These are phyloP conservation scores for Semnornis frantzii DNA, from an alignment of 2,113 vertebrate genomes.

Conservation along the genomic window DNA sequence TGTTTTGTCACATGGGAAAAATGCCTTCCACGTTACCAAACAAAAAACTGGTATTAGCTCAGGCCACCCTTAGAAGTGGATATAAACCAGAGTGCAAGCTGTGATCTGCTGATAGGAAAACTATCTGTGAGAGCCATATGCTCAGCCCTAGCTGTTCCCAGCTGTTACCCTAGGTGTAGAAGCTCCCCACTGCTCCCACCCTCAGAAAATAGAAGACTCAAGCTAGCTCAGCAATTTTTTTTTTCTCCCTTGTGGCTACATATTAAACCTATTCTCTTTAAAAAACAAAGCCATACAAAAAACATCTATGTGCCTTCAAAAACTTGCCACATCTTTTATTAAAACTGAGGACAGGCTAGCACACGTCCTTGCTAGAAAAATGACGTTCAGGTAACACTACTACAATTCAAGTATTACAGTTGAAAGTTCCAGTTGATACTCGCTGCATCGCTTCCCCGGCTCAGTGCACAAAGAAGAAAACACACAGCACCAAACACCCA, in stretches of 20 bases:
- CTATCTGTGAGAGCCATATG: background rate
- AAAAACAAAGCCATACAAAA: background rate
- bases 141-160: background rate
- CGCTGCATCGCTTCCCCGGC: background rate
- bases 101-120: background rate
- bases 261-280: background rate
- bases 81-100: background rate
- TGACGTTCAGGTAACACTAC: background rate
- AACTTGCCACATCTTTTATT: background rate
- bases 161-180: background rate
- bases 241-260: background rate
- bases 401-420: background rate
- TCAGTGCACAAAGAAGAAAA: background rate
- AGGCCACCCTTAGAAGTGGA: background rate
- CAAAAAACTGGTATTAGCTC: background rate
- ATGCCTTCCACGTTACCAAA: constrained; percentile 21
- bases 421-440: background rate
- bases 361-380: background rate
- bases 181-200: background rate
- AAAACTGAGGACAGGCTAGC: background rate
- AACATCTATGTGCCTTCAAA: background rate
- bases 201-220: background rate
- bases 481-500: background rate
- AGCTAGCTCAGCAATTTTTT: background rate
- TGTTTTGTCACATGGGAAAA: constrained; percentile 31